phyloP scores from a whole-genome alignment of 2,888 invertebrate genomes.

The Chrysolina haemoptera region DNA sequence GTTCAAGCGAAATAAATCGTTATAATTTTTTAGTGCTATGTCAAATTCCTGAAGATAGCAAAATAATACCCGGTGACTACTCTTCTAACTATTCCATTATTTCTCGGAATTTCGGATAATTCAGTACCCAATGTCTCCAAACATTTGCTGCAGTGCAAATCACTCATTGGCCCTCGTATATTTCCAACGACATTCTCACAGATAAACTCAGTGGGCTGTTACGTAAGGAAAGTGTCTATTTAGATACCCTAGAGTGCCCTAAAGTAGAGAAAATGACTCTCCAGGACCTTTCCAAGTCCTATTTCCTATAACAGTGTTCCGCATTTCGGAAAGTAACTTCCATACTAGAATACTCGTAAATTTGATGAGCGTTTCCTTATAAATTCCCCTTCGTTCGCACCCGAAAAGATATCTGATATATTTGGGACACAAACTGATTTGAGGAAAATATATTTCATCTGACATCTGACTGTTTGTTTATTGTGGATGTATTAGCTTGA shows the following conservation, averaged over 20 bases:
- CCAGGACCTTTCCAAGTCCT: conserved; percentile 31
- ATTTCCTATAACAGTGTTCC: conserved; percentile 35
- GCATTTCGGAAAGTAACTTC: conserved; percentile 27
- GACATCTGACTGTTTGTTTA: too few relatives aligned
- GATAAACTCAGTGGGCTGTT: conserved; percentile 39
- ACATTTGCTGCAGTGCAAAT: background rate
- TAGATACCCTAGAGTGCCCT: conserved; percentile 40
- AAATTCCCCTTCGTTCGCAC: conserved; percentile 17
- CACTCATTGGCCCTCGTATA: conserved; percentile 14
- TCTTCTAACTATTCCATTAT: too few relatives aligned
- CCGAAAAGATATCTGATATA: conserved; percentile 13
- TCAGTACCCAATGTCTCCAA: background rate
- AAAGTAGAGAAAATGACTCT: conserved; percentile 39
- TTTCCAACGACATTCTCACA: conserved; percentile 19
- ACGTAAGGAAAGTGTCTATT: conserved; percentile 33
- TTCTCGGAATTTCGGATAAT: too few relatives aligned
- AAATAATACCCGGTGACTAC: too few relatives aligned
- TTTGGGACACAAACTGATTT: background rate
- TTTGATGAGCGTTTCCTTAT: conserved; percentile 20
- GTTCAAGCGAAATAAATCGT: too few relatives aligned
- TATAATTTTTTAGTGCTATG: too few relatives aligned
- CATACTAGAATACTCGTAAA: conserved; percentile 30
- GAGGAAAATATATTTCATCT: background rate
- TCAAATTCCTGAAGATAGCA: too few relatives aligned
- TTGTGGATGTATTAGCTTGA: background rate